Evolutionary conservation across 1,140 invertebrate species (phyloP).

Genomic region (Thrips palmi): DNA sequence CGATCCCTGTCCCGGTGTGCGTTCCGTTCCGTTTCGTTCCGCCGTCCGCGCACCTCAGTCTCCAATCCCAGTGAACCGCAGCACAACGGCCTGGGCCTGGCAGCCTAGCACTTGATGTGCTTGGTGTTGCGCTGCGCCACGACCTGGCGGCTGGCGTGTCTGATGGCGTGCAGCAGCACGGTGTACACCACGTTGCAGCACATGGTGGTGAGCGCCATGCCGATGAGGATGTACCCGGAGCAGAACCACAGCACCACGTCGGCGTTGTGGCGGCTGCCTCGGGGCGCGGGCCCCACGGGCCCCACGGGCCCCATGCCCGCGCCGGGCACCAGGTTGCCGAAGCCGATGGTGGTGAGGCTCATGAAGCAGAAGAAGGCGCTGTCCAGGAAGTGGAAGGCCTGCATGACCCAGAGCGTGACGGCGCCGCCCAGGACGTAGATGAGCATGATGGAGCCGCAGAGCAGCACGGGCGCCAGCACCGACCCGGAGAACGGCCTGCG

Average conservation of each 20-base stretch:
- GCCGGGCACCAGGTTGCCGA: conserved; percentile 79
- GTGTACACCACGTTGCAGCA: conserved; percentile 95
- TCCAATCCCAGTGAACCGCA: too few relatives aligned
- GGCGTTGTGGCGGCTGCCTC: conserved; percentile 21
- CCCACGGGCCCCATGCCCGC: conserved; percentile 30
- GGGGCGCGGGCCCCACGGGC: conserved; percentile 32
- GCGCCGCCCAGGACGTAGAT: conserved; percentile 76
- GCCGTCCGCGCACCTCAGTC: too few relatives aligned
- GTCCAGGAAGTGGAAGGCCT: conserved; percentile 52
- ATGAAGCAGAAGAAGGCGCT: conserved; percentile 92
- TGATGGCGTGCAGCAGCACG: conserved; percentile 64
- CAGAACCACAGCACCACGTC: conserved; percentile 68
- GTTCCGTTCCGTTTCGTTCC: too few relatives aligned
- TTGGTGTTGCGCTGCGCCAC: too few relatives aligned
- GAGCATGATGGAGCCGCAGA: conserved; percentile 60
- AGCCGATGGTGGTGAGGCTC: conserved; percentile 81
- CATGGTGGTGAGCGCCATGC: conserved; percentile 93
- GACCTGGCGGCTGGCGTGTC: too few relatives aligned
- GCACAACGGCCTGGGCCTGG: too few relatives aligned
- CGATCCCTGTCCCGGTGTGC: too few relatives aligned
- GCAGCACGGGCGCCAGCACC: conserved; percentile 53
- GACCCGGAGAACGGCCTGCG: conserved; percentile 28
- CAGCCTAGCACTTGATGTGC: too few relatives aligned
- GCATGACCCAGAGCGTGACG: conserved; percentile 65
- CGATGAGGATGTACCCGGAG: conserved; percentile 87